phyloP scores from a whole-genome alignment of 2,797 vertebrate species.

The Sus cebifrons region DNA sequence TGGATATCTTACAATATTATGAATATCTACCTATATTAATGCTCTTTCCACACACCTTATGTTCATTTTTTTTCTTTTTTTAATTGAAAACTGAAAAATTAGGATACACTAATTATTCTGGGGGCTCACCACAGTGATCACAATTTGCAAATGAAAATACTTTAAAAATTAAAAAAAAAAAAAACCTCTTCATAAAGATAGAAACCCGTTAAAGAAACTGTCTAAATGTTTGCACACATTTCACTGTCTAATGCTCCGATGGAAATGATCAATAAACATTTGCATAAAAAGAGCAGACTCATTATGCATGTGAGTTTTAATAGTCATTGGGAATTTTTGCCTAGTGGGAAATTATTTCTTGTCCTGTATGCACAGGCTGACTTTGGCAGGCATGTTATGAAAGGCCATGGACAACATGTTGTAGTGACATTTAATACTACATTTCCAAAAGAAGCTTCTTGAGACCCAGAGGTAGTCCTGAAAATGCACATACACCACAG shows the following conservation, averaged over 20 bases:
- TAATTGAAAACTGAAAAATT: conserved; percentile 69
- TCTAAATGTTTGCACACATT: conserved; percentile 75
- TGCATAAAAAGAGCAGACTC: conserved; percentile 79
- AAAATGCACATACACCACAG: conserved; percentile 77
- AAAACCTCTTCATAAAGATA: conserved; percentile 62
- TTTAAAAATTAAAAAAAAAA: not conserved
- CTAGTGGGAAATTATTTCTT: not conserved
- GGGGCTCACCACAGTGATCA: not conserved
- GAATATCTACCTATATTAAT: not conserved
- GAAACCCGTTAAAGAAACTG: conserved; percentile 70
- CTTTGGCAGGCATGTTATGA: conserved; percentile 58
- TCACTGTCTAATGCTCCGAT: conserved; percentile 73
- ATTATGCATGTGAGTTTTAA: conserved; percentile 70
- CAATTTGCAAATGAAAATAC: conserved; percentile 73
- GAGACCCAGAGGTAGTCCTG: conserved; percentile 59
- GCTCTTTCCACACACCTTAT: not conserved
- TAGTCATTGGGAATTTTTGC: conserved; percentile 74
- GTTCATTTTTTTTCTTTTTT: conserved; percentile 35
- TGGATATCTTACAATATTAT: not conserved
- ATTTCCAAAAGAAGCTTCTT: conserved; percentile 20
- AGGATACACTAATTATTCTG: conserved; percentile 47
- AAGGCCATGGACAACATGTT: not conserved
- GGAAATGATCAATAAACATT: conserved; percentile 82
- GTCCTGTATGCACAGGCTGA: not conserved
- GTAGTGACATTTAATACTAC: conserved; percentile 12